Evolutionary conservation across 2,797 vertebrate genomes (phyloP), one percentile per base, ranked within the genome.

Genomic region (Fringilla coelebs): DNA sequence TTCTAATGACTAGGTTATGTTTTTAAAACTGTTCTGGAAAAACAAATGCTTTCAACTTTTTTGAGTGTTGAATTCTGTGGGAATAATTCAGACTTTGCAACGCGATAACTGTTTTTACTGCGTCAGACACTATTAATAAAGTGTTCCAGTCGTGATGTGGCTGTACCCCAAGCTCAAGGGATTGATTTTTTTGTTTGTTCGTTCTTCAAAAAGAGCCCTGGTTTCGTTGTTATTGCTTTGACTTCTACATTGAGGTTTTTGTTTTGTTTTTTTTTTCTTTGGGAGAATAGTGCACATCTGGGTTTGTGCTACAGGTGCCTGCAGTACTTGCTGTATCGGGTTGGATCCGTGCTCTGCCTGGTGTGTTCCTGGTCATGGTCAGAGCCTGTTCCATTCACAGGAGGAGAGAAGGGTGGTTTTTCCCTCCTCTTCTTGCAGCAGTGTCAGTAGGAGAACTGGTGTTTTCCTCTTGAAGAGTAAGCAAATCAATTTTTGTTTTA

Each of bases 21-120:
- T 96, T 94, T 58, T 85, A 78, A 66, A 93, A 61, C 52, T 46
- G n/a, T 24, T 84, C 55, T 94, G 80, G 84, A 90, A 86, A 87
- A 92, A 90, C 11, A 85, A 93, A 81, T 78, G 52, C 79, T 74
- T 70, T 67, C 24, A 32, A 43, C 51, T 92, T 92, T 88, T 79
- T 68, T 49, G 68, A 89, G 68, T 85, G 62, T 68, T 92, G 58
- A 65, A 22, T 86, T 94, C 86, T 60, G 36, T 91, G 55, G 79
- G 85, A 87, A 86, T 82, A 71, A 71, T 89, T 95, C 80, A 74
- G 75, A 12, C 13, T 89, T 92, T 93, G 83, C 93, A 74, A 66
- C 41, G 55, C 58, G 86, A 55, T 92, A 88, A 85, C 45, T 48
- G 19, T 54, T 84, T 72, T 77, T 57, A 72, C 24, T 93, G 15